These are phyloP conservation scores for Pachypeltis micranthus DNA, from an alignment of 1,140 invertebrate genomes.

Conservation along the genomic window DNA sequence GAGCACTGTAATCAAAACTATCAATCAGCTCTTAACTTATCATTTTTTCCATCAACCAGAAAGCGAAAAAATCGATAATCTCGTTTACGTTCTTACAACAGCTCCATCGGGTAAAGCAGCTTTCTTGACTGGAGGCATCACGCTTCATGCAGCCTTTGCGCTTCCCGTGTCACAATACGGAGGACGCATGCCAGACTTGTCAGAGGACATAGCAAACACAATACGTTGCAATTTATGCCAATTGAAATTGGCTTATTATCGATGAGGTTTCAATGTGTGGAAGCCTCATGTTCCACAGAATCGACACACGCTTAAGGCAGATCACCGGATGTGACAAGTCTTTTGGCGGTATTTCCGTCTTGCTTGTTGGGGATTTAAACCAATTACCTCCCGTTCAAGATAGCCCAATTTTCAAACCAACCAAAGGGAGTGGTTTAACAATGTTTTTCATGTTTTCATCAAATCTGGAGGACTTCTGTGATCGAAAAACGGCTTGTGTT, in stretches of 20 bases:
- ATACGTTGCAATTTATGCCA: not conserved
- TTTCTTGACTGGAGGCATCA: not conserved
- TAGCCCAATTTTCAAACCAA: conserved; percentile 11
- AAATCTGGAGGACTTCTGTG: too few species aligned
- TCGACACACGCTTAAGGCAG: conserved; percentile 17
- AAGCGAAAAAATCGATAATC: not conserved
- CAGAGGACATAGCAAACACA: too few species aligned
- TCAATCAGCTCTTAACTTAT: not conserved
- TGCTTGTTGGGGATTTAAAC: conserved; percentile 21
- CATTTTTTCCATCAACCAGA: too few species aligned
- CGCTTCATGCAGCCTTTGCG: conserved; percentile 11
- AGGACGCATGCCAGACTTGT: too few species aligned
- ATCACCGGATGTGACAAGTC: not conserved
- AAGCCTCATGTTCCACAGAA: conserved; percentile 3
- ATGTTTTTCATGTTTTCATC: too few species aligned
- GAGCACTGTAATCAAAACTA: not conserved
- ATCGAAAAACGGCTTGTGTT: too few species aligned
- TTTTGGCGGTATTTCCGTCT: conserved; percentile 17
- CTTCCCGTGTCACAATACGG: not conserved
- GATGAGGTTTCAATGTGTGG: conserved; percentile 22
- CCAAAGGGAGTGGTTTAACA: conserved; percentile 1
- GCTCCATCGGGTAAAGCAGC: not conserved
- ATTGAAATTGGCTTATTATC: conserved; percentile 21
- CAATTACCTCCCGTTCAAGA: conserved; percentile 23
- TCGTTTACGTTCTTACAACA: not conserved